phyloP scores from a whole-genome alignment of 2,113 vertebrate genomes.

The Megaceryle torquata region DNA sequence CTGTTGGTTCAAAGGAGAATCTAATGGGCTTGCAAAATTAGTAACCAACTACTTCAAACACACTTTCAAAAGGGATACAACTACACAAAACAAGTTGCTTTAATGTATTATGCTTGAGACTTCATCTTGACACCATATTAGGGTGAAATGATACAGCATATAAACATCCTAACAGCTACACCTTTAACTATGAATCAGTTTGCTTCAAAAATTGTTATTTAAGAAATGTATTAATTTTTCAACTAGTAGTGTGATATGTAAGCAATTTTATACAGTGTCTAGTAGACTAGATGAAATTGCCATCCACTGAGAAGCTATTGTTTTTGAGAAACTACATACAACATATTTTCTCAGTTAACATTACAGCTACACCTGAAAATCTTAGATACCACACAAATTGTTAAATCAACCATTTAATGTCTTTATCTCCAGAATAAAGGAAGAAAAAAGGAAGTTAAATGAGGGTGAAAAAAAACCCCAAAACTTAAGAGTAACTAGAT shows the following conservation, averaged over 20 bases:
- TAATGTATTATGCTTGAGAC: not conserved
- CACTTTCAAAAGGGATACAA: not conserved
- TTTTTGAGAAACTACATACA: not conserved
- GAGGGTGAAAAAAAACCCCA: not conserved
- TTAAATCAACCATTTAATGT: not conserved
- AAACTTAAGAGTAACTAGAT: not conserved
- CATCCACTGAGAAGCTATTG: not conserved
- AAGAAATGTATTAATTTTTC: not conserved
- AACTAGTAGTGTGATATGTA: not conserved
- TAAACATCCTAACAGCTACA: not conserved
- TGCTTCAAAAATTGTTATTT: not conserved
- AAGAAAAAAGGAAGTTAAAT: not conserved
- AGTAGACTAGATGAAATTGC: not conserved
- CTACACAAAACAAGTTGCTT: not conserved
- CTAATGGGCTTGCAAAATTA: not conserved
- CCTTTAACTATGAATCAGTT: not conserved
- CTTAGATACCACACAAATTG: not conserved
- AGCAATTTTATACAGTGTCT: not conserved
- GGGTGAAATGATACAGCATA: not conserved
- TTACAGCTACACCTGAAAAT: not conserved
- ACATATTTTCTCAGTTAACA: not conserved
- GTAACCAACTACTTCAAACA: not conserved
- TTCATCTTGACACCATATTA: not conserved
- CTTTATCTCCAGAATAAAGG: not conserved
- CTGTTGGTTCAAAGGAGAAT: not conserved